phyloP scores from a whole-genome alignment of 2,888 invertebrate species.

The Vandiemenella viatica region DNA sequence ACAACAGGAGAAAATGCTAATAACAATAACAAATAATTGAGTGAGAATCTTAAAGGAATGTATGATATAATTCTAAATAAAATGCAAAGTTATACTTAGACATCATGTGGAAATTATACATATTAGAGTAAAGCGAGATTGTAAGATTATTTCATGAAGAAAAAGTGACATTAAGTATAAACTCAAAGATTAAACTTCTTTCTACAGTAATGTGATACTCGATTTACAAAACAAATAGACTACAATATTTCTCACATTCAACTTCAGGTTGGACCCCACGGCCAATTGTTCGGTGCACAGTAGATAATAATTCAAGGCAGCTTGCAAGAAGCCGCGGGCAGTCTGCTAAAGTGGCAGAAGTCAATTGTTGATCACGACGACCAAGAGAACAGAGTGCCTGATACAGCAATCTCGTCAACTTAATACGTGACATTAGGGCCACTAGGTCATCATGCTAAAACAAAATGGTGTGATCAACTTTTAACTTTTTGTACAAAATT shows the following conservation, averaged over 20 bases:
- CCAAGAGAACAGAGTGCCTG: constrained; percentile 58
- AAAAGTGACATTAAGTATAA: no score
- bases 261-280: constrained; percentile 56
- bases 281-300: constrained; percentile 58
- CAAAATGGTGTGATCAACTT: constrained; percentile 1
- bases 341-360: constrained; percentile 49
- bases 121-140: no score
- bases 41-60: no score
- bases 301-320: constrained; percentile 67
- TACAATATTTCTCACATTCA: constrained; percentile 43
- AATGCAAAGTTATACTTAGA: no score
- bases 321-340: constrained; percentile 67
- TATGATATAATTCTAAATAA: no score
- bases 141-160: no score
- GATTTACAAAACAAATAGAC: no score
- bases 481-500: neutral
- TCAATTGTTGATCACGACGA: constrained; percentile 47
- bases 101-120: no score
- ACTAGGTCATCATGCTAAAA: constrained; percentile 39
- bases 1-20: no score
- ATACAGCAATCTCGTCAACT: constrained; percentile 75
- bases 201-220: no score
- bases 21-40: no score
- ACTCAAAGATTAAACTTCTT: no score
- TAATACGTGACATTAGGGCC: constrained; percentile 63